Evolutionary conservation across 2,888 invertebrate genomes (phyloP).

Genomic region (Andrena trimmerana): DNA sequence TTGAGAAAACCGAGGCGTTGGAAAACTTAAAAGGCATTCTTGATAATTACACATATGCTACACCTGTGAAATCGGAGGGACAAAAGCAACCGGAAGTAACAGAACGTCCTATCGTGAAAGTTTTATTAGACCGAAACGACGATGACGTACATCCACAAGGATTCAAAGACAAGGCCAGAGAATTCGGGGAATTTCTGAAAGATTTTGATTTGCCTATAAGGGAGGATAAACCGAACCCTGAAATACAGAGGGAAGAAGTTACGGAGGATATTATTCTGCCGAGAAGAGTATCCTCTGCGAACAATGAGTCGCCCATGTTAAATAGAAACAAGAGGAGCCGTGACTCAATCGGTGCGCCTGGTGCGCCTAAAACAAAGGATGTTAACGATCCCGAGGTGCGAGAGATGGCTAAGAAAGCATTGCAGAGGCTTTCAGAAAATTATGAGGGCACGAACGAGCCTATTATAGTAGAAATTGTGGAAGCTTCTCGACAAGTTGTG

Average conservation of each 20-base stretch:
- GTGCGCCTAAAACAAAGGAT: slow-evolving; percentile 41
- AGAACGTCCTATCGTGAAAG: slow-evolving; percentile 67
- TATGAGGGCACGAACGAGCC: slow-evolving; percentile 69
- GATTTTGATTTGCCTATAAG: slow-evolving; percentile 77
- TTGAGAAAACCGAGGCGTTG: slow-evolving; percentile 41
- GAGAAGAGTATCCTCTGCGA: not conserved
- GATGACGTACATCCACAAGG: slow-evolving; percentile 42
- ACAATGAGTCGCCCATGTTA: not conserved
- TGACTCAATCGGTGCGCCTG: slow-evolving; percentile 28
- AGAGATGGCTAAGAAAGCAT: slow-evolving; percentile 54
- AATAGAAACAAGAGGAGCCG: slow-evolving; percentile 44
- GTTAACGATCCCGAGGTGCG: slow-evolving; percentile 67
- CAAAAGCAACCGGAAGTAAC: slow-evolving; percentile 55
- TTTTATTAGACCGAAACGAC: slow-evolving; percentile 63
- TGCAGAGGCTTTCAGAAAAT: slow-evolving; percentile 69
- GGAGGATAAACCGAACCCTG: slow-evolving; percentile 10
- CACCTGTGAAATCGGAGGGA: slow-evolving; percentile 21
- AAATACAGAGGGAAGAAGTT: slow-evolving; percentile 71
- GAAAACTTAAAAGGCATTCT: slow-evolving; percentile 60
- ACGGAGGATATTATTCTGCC: slow-evolving; percentile 60
- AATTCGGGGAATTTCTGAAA: slow-evolving; percentile 80
- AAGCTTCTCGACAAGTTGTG: slow-evolving; percentile 86
- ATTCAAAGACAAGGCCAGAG: slow-evolving; percentile 78
- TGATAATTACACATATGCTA: slow-evolving; percentile 52
- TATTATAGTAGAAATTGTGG: slow-evolving; percentile 84